These are phyloP conservation scores for Actinia tenebrosa DNA, from an alignment of 64 coral and sea anemone species.

Conservation along the genomic window DNA sequence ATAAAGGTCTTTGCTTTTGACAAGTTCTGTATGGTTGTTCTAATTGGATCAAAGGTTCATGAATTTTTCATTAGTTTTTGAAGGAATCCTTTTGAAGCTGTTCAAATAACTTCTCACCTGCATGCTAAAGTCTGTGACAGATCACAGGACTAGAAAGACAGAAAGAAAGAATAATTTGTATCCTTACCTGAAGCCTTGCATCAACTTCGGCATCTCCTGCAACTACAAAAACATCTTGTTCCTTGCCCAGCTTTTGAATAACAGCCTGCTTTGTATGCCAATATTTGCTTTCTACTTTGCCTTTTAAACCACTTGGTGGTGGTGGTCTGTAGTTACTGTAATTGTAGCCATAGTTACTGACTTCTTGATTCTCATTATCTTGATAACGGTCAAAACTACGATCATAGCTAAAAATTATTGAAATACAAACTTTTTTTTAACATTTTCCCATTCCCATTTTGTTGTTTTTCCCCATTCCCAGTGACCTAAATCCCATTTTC, in stretches of 20 bases:
- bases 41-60: too few relatives aligned
- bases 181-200: constrained; percentile 74
- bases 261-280: constrained; percentile 91
- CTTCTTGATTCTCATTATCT: constrained; percentile 31
- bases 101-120: too few relatives aligned
- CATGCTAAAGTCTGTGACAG: too few relatives aligned
- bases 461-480: too few relatives aligned
- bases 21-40: too few relatives aligned
- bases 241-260: constrained; percentile 91
- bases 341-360: constrained; percentile 52
- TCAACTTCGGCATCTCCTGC: constrained; percentile 98
- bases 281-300: constrained; percentile 92
- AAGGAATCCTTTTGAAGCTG: too few relatives aligned
- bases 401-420: constrained; percentile 25
- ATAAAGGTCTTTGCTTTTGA: too few relatives aligned
- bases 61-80: too few relatives aligned
- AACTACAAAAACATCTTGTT: constrained; percentile 90
- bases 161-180: too few relatives aligned
- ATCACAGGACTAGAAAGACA: too few relatives aligned
- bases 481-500: too few relatives aligned
- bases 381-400: constrained; percentile 62
- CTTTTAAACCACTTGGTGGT: constrained; percentile 66
- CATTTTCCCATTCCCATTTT: too few relatives aligned
- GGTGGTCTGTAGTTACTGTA: constrained; percentile 87
- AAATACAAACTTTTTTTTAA: not conserved